These are phyloP conservation scores for Aplysina aerophoba DNA, from an alignment of 37 sponge, comb jelly and placozoan species.

Conservation along the genomic window DNA sequence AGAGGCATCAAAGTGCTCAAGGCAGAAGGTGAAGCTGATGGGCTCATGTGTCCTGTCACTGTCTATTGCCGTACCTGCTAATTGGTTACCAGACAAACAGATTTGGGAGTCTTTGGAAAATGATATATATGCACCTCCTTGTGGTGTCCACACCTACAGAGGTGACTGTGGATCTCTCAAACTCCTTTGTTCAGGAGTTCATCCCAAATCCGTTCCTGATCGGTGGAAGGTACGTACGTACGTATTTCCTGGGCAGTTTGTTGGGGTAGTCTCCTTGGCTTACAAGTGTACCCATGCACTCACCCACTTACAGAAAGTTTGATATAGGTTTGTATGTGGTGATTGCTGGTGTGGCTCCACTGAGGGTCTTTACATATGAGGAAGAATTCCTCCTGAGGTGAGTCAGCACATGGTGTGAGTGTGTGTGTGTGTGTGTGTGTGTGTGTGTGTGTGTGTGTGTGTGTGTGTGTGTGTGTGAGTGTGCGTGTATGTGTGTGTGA, in stretches of 20 bases:
- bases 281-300: background rate
- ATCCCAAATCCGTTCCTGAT: conserved; percentile 71
- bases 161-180: background rate
- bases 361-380: conserved; percentile 71
- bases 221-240: conserved; percentile 60
- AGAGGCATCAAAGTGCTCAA: conserved; percentile 59
- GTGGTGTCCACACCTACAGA: background rate
- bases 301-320: conserved; percentile 60
- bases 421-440: too few relatives aligned
- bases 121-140: too few relatives aligned
- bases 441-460: too few relatives aligned
- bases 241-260: background rate
- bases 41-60: too few relatives aligned
- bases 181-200: conserved; percentile 72
- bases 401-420: background rate
- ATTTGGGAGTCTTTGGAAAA: too few relatives aligned
- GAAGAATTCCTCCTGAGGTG: conserved; percentile 74
- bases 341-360: conserved; percentile 70
- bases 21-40: conserved; percentile 31
- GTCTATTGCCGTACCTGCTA: too few relatives aligned
- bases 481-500: too few relatives aligned
- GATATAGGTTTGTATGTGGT: conserved; percentile 79
- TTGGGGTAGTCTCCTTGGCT: background rate
- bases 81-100: too few relatives aligned
- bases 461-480: too few relatives aligned